These are phyloP conservation scores for Meloidogyne hapla DNA, from an alignment of 1,140 invertebrate species.

Conservation along the genomic window DNA sequence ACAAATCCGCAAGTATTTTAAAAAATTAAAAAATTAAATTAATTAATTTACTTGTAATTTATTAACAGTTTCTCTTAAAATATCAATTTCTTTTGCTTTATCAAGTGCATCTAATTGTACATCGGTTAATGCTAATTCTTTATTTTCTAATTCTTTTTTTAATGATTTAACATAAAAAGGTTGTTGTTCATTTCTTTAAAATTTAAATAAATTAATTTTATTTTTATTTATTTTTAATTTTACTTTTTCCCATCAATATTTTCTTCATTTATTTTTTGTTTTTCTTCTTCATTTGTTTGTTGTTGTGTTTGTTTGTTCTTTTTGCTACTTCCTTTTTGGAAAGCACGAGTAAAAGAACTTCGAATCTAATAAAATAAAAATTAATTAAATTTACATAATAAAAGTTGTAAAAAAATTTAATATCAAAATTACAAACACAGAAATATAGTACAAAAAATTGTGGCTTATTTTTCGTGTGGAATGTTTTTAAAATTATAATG, in stretches of 20 bases:
- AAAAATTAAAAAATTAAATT: background rate
- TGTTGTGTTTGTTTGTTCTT: constrained; percentile 65
- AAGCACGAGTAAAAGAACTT: constrained; percentile 96
- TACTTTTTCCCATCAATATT: background rate
- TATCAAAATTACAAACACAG: background rate
- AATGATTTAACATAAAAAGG: constrained; percentile 65
- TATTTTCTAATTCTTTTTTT: constrained; percentile 86
- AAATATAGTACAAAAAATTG: background rate
- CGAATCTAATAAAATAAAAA: constrained; percentile 73
- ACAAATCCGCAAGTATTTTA: no score
- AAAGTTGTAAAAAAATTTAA: background rate
- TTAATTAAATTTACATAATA: background rate
- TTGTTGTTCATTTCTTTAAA: background rate
- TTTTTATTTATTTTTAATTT: background rate
- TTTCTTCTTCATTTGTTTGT: constrained; percentile 57
- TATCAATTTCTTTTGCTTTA: constrained; percentile 92
- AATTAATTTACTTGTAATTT: constrained; percentile 79
- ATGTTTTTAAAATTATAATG: no score
- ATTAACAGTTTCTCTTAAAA: constrained; percentile 89
- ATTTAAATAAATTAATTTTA: background rate
- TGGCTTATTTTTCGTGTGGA: no score
- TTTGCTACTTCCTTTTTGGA: constrained; percentile 74
- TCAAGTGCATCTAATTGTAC: constrained; percentile 90
- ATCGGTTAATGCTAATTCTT: constrained; percentile 91
- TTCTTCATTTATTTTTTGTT: constrained; percentile 5